These are phyloP conservation scores for Drosophila buzzatii DNA, from an alignment of 2,888 invertebrate species.

Conservation along the genomic window DNA sequence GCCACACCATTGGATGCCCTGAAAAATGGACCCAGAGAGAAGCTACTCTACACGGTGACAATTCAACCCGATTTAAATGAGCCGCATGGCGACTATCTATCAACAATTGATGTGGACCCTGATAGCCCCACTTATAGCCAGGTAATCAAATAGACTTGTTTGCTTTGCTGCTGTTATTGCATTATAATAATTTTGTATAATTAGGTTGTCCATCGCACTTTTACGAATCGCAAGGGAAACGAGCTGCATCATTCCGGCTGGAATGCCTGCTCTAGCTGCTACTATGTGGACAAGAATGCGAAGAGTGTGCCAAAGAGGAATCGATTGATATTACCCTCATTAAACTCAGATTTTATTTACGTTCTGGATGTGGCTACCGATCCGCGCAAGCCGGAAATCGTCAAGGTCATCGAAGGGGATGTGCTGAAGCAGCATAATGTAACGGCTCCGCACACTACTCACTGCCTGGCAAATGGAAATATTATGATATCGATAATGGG, in stretches of 20 bases:
- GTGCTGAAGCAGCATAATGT: conserved; percentile 91
- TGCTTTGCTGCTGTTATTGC: not conserved
- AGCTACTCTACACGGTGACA: conserved; percentile 95
- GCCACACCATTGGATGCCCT: conserved; percentile 93
- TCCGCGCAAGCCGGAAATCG: conserved; percentile 89
- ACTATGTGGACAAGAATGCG: conserved; percentile 85
- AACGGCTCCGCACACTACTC: conserved; percentile 96
- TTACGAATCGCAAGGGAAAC: conserved; percentile 91
- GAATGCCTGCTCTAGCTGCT: conserved; percentile 98
- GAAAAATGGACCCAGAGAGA: conserved; percentile 92
- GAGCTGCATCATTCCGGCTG: conserved; percentile 98
- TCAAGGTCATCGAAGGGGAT: conserved; percentile 93
- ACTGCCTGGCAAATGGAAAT: conserved; percentile 96
- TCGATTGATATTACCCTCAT: conserved; percentile 92
- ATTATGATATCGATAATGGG: conserved; percentile 98
- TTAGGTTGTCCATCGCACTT: conserved; percentile 94
- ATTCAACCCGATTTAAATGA: conserved; percentile 89
- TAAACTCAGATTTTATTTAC: conserved; percentile 94
- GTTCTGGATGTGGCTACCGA: conserved; percentile 92
- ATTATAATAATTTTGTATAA: not conserved
- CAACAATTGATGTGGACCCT: conserved; percentile 96
- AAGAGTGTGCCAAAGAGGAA: conserved; percentile 88
- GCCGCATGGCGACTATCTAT: conserved; percentile 93
- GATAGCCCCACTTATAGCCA: conserved; percentile 93
- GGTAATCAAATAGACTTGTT: conserved; percentile 85